Evolutionary conservation across 2,113 vertebrate species (phyloP), one percentile per base, ranked within the genome.

Genomic region (Sebastes schlegelii): DNA sequence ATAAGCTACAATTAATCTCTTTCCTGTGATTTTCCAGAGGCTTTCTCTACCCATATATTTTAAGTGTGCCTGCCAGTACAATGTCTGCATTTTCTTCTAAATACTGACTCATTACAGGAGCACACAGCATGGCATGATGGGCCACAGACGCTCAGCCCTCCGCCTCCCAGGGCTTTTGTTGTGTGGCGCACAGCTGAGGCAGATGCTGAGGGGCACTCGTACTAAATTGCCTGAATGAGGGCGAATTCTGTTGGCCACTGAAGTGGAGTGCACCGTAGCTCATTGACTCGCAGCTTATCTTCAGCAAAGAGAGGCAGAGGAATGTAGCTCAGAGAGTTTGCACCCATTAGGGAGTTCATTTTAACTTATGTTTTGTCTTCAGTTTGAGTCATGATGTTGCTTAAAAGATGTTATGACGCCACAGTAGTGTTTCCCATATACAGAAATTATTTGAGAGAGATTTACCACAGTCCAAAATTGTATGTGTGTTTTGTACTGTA

Each of bases 211-310:
- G 92, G 89, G 88, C 92, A 90, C 89, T 93, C 74, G 63, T 68
- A 79, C 75, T 86, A 93, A 94, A 95, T 91, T 92, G 91, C 90
- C 89, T 92, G 88, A 94, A 91, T 90, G 88, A 90, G 92, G 91
- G 88, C 58, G 72, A 83, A 93, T 90, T 87, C 84, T 86, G 80
- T 82, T 79, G 84, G 84, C 78, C 80, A 72, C 74, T 83, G 81
- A 85, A 89, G 90, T 91, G 77, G 63, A 88, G 88, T 86, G 84
- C 81, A 87, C 71, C 48, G 49, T 79, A 87, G 58, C 83, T 92
- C 77, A 87, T 86, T 88, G 86, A 91, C 86, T 87, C 80, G 65
- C 74, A 74, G 73, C 77, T 89, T 79, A 79, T 92, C 85, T 88
- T 82, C 70, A 81, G 62, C 77, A 80, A 69, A 69, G 86, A 80